A percentile compares a stretch with the other conserved stretches of the same genome.
phyloP scores from a whole-genome alignment of 92 coral and sea anemone genomes.

The Montipora capitata region DNA sequence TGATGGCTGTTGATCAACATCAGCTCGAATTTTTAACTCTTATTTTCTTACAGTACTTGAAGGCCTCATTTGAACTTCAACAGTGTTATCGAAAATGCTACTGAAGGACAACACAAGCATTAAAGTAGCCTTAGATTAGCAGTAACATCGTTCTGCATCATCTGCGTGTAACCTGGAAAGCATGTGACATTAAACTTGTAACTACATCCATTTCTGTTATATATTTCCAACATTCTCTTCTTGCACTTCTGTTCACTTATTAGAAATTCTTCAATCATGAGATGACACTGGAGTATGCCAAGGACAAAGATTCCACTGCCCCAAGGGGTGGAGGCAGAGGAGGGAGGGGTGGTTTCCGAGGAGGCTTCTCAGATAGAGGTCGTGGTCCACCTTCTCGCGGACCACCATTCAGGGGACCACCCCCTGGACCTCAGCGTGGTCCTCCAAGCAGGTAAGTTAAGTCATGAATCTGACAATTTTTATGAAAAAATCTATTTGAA shows the following conservation, averaged over 20 bases:
- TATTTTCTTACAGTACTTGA: too few species aligned
- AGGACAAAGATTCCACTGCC: conserved; percentile 74
- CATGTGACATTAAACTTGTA: too few species aligned
- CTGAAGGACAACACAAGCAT: too few species aligned
- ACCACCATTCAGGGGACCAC: conserved; percentile 85
- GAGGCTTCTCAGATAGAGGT: conserved; percentile 67
- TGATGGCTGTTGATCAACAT: too few species aligned
- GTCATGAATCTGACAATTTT: background rate
- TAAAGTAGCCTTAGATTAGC: too few species aligned
- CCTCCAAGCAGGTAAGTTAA: conserved; percentile 79
- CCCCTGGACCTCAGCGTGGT: conserved; percentile 78
- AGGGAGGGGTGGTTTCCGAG: conserved; percentile 69
- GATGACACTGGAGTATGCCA: conserved; percentile 88
- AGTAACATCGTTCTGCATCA: too few species aligned
- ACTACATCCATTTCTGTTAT: background rate
- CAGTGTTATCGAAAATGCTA: too few species aligned
- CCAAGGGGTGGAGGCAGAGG: conserved; percentile 85
- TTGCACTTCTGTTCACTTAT: too few species aligned
- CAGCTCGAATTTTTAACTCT: too few species aligned
- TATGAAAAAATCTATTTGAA: background rate
- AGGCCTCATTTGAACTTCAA: too few species aligned
- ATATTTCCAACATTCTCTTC: too few species aligned
- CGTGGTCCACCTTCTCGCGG: conserved; percentile 80
- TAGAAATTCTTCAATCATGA: conserved; percentile 82
- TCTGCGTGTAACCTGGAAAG: too few species aligned